Conservation (phyloP, 2,113 vertebrate species). For the Zosterops lateralis region DNA sequence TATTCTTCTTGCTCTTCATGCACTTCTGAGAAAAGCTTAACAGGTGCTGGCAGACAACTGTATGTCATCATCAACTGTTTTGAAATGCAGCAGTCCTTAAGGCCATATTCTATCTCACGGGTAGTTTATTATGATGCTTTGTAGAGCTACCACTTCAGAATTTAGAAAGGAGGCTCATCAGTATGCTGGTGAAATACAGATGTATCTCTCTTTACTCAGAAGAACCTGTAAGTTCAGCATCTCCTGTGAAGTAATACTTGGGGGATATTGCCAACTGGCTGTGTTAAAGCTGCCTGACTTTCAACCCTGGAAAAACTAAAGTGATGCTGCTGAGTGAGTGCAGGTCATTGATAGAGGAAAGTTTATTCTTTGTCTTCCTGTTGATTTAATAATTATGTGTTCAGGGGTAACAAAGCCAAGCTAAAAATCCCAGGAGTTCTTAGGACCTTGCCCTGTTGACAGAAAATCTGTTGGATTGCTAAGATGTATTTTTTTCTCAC, state of each 20-base stretch:
- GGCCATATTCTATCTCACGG: constrained; percentile 44
- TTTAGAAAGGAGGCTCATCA: constrained; percentile 51
- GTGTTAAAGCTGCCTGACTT: constrained; percentile 26
- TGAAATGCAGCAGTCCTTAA: constrained; percentile 57
- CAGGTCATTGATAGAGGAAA: constrained; percentile 24
- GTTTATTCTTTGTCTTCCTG: constrained; percentile 10
- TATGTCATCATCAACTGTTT: constrained; percentile 44
- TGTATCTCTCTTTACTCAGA: constrained; percentile 22
- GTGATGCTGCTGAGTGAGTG: constrained; percentile 21
- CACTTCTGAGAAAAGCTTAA: constrained; percentile 28
- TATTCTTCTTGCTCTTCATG: constrained; percentile 14
- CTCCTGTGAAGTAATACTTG: constrained; percentile 46
- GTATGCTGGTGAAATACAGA: constrained; percentile 60
- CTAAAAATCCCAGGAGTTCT: not conserved
- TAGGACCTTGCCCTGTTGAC: not conserved
- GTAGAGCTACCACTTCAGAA: constrained; percentile 33
- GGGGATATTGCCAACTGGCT: constrained; percentile 38
- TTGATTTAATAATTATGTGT: not conserved
- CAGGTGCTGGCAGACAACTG: constrained; percentile 24
- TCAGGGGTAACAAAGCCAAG: constrained; percentile 9
- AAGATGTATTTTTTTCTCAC: not conserved
- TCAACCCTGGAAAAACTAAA: constrained; percentile 29
- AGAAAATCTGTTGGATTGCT: not conserved
- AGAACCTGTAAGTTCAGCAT: constrained; percentile 63
- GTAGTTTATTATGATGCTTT: constrained; percentile 46